A percentile compares a stretch with the other conserved stretches of the same genome.
These are phyloP conservation scores for Felis catus DNA, from an alignment of 2,113 vertebrate genomes.

Conservation along the genomic window F.catus_Fca126_mat1.0 CM031428.1:20118001-20118500, in stretches of 20 bases:
- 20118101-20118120: background rate
- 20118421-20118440: background rate
- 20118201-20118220: background rate
- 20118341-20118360: background rate
- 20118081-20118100: background rate
- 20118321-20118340: background rate
- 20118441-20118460: background rate
- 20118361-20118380: background rate
- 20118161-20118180: background rate
- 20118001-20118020: background rate
- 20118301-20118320: background rate
- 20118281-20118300: slow-evolving; percentile 5
- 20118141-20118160: slow-evolving; percentile 8
- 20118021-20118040: background rate
- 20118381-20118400: background rate
- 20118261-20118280: background rate
- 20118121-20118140: background rate
- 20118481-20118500: background rate
- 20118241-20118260: background rate
- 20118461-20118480: background rate
- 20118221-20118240: background rate
- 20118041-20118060: background rate
- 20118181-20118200: background rate
- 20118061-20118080: background rate
- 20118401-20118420: background rate